phyloP scores from a whole-genome alignment of 92 coral and sea anemone species.

The Muricea muricata region DNA sequence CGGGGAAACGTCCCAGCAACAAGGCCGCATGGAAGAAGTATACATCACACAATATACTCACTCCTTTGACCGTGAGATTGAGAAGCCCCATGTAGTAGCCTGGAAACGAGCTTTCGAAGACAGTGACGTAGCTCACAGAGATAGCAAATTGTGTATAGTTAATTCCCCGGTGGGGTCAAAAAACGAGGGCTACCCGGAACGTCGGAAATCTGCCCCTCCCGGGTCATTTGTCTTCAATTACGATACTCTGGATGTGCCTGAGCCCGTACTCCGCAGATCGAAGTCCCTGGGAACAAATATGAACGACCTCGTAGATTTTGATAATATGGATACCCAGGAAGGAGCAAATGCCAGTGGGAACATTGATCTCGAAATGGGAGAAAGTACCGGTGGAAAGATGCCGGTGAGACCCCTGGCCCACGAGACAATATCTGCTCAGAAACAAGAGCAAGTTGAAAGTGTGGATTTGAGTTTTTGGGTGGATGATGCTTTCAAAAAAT shows the following conservation, averaged over 20 bases:
- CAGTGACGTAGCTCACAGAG: constrained; percentile 27
- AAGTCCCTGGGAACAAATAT: not conserved
- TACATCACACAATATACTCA: constrained; percentile 36
- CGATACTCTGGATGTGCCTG: constrained; percentile 17
- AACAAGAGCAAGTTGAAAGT: not conserved
- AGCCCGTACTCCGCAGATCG: constrained; percentile 24
- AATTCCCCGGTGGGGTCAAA: constrained; percentile 27
- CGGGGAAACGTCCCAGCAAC: constrained; percentile 1
- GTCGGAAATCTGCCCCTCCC: constrained; percentile 36
- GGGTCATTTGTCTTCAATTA: constrained; percentile 24
- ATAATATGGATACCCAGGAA: not conserved
- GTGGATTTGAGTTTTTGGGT: not conserved
- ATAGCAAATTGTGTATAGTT: constrained; percentile 32
- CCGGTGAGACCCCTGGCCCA: constrained; percentile 12
- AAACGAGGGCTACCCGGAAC: not conserved
- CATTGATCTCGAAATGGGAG: not conserved
- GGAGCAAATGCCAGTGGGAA: not conserved
- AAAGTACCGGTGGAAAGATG: not conserved
- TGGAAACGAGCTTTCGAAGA: constrained; percentile 26
- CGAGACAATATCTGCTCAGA: not conserved
- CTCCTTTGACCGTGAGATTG: constrained; percentile 13
- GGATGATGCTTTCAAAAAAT: not conserved
- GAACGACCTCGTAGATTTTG: not conserved
- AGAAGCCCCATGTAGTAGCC: constrained; percentile 34
- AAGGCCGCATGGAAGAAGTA: constrained; percentile 25